Conservation (phyloP, 2,113 vertebrate species). For the Psittacula cyanocephala region DNA sequence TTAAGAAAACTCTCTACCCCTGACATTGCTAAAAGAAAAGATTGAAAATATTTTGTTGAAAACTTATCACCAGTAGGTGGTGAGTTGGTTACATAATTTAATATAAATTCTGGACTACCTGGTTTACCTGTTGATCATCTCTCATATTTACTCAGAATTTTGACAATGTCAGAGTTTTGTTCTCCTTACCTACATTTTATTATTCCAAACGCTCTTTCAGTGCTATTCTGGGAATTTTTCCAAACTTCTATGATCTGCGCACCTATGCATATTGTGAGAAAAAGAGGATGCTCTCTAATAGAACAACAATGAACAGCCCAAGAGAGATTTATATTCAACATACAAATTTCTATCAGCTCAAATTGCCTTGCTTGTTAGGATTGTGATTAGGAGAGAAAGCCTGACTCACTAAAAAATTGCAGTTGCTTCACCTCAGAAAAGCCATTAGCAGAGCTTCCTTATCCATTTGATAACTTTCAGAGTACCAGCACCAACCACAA, state of each 20-base stretch:
- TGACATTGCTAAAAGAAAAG: not conserved
- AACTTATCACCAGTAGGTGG: not conserved
- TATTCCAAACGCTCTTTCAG: not conserved
- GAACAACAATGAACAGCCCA: not conserved
- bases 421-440: not conserved
- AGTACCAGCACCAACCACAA: not conserved
- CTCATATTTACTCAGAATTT: not conserved
- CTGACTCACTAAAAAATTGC: not conserved
- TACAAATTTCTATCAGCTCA: not conserved
- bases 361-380: not conserved
- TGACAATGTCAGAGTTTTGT: not conserved
- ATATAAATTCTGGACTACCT: not conserved
- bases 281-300: not conserved
- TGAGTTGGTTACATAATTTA: not conserved
- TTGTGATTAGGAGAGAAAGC: not conserved
- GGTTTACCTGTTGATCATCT: not conserved
- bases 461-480: not conserved
- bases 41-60: not conserved
- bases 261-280: not conserved
- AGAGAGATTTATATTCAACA: not conserved
- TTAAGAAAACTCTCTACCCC: not conserved
- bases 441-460: not conserved
- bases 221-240: conserved; percentile 10
- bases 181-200: not conserved
- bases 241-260: not conserved